Conservation (phyloP, 2,888 invertebrate species). For the Drosophila nr. perissopoda region DNA sequence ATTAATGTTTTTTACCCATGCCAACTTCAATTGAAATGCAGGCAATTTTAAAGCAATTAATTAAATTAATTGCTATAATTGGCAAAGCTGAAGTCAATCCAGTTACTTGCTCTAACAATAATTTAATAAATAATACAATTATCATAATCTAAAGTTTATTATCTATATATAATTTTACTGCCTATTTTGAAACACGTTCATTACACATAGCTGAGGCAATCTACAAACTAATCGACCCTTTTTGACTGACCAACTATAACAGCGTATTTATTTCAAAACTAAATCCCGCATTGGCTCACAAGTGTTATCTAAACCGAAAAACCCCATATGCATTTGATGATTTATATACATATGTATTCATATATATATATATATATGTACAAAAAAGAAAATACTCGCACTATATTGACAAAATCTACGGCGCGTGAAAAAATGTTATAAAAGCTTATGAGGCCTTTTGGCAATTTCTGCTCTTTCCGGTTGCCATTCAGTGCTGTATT, state of each 20-base stretch:
- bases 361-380: not conserved
- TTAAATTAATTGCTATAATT: not conserved
- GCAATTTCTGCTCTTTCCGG: conserved; percentile 38
- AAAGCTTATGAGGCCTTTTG: conserved; percentile 54
- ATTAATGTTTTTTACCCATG: conserved; percentile 6
- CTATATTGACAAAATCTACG: conserved; percentile 58
- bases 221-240: not conserved
- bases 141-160: not conserved
- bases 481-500: conserved; percentile 1
- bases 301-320: conserved; percentile 35
- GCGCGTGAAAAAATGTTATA: conserved; percentile 59
- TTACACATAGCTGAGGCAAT: not conserved
- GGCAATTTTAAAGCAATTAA: not conserved
- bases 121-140: not conserved
- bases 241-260: not conserved
- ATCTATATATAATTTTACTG: too few relatives aligned
- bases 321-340: not conserved
- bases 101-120: not conserved
- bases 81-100: not conserved
- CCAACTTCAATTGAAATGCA: not conserved
- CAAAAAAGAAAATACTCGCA: conserved; percentile 19
- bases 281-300: conserved; percentile 22
- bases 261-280: conserved; percentile 4
- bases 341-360: too few relatives aligned
- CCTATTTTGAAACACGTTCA: too few relatives aligned